Percentiles rank a stretch among this genome's conserved stretches.
Evolutionary conservation across 2,888 invertebrate genomes (phyloP).

Genomic region (Megamerina dolium): DNA sequence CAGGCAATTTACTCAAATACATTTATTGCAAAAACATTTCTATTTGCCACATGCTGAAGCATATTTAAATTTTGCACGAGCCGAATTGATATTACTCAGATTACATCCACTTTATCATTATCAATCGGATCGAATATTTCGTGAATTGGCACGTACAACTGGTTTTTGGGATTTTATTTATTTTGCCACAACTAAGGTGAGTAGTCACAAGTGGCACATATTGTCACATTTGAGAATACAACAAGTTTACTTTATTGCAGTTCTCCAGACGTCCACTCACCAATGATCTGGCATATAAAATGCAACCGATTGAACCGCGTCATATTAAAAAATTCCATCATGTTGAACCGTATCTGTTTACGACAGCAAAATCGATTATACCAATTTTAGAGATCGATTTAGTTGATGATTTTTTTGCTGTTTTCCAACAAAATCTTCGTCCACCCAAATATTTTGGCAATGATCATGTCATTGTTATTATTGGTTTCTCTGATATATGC

Average conservation of each 20-base stretch:
- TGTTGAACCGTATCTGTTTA: background rate
- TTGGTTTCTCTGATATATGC: slow-evolving; percentile 33
- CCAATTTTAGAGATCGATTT: slow-evolving; percentile 17
- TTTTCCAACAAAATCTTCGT: slow-evolving; percentile 27
- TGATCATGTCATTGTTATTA: slow-evolving; percentile 24
- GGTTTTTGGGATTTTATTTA: slow-evolving; percentile 31
- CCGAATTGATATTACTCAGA: slow-evolving; percentile 31
- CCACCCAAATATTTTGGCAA: slow-evolving; percentile 25
- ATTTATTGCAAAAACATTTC: slow-evolving; percentile 25
- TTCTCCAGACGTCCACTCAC: no score
- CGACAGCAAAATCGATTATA: no score
- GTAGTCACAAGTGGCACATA: no score
- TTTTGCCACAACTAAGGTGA: slow-evolving; percentile 20
- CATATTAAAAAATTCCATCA: slow-evolving; percentile 18
- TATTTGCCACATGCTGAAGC: slow-evolving; percentile 16
- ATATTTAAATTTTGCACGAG: slow-evolving; percentile 20
- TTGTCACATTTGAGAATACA: no score
- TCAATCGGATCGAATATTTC: slow-evolving; percentile 31
- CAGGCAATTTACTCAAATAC: slow-evolving; percentile 20
- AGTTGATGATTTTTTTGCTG: slow-evolving; percentile 21
- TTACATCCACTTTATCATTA: slow-evolving; percentile 37
- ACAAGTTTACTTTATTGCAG: no score
- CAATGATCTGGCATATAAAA: slow-evolving; percentile 31
- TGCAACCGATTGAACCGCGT: slow-evolving; percentile 38
- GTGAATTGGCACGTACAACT: slow-evolving; percentile 29